Percentiles rank a stretch among this genome's conserved stretches.
These are phyloP conservation scores for Liolophura sinensis DNA, from an alignment of 1,140 invertebrate genomes.

Conservation along the genomic window DNA sequence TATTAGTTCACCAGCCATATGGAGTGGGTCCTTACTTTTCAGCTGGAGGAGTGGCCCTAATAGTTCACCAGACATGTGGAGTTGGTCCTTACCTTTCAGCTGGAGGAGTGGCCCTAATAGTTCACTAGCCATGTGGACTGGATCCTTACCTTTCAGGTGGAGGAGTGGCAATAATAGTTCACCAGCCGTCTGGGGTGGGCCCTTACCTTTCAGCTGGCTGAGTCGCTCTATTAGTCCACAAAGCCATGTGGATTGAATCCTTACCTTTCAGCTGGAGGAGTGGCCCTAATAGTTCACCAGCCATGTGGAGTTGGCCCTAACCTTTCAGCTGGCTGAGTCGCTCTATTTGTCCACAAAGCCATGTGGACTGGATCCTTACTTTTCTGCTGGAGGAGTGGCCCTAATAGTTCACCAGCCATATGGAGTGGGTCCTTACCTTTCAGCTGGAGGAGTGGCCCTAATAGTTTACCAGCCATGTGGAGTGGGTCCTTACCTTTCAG, in stretches of 20 bases:
- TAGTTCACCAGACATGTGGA: conserved; percentile 62
- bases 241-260: conserved; percentile 59
- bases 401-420: no score
- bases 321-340: conserved; percentile 49
- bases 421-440: no score
- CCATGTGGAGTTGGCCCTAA: conserved; percentile 62
- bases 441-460: no score
- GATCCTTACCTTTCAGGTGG: conserved; percentile 63
- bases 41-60: conserved; percentile 50
- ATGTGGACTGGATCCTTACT: conserved; percentile 66
- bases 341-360: conserved; percentile 64
- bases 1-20: no score
- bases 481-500: conserved; percentile 60
- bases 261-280: conserved; percentile 56
- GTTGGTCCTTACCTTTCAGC: conserved; percentile 63
- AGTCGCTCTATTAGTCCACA: conserved; percentile 65
- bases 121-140: conserved; percentile 59
- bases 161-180: conserved; percentile 65
- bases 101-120: conserved; percentile 58
- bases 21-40: conserved; percentile 26
- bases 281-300: conserved; percentile 64
- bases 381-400: no score
- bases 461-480: conserved; percentile 69
- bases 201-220: conserved; percentile 77
- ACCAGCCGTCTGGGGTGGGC: conserved; percentile 52